phyloP scores from a whole-genome alignment of 92 coral and sea anemone genomes.

The Parazoanthus atlanticus region DNA sequence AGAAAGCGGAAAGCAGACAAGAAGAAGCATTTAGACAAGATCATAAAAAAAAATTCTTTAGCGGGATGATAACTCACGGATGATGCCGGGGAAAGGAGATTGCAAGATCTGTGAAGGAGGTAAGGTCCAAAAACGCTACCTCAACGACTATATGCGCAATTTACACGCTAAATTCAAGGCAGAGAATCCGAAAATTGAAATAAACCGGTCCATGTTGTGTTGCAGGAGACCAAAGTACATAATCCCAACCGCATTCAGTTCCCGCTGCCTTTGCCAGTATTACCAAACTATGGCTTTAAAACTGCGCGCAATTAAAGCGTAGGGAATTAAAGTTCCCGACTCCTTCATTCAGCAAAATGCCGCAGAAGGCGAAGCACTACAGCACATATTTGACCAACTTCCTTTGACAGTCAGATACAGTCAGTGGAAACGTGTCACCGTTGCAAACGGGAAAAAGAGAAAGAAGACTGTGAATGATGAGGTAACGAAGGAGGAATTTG shows the following conservation, averaged over 20 bases:
- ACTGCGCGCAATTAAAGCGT: constrained; percentile 27
- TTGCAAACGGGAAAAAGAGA: constrained; percentile 52
- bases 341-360: constrained; percentile 34
- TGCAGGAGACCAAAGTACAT: constrained; percentile 49
- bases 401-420: constrained; percentile 11
- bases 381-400: neutral
- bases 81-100: constrained; percentile 69
- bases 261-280: constrained; percentile 62
- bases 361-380: constrained; percentile 2
- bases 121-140: constrained; percentile 56
- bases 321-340: too few species aligned
- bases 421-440: too few species aligned
- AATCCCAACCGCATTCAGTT: constrained; percentile 53
- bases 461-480: constrained; percentile 44
- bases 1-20: neutral
- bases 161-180: constrained; percentile 46
- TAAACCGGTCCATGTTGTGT: constrained; percentile 45
- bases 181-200: too few species aligned
- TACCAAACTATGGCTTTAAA: constrained; percentile 65
- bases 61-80: constrained; percentile 63
- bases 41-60: constrained; percentile 39
- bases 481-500: too few species aligned
- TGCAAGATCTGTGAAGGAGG: constrained; percentile 38
- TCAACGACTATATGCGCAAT: constrained; percentile 54
- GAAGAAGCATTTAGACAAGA: constrained; percentile 28